Evolutionary conservation across 2,888 invertebrate species (phyloP).

Genomic region (Pristionchus japonicus): DNA sequence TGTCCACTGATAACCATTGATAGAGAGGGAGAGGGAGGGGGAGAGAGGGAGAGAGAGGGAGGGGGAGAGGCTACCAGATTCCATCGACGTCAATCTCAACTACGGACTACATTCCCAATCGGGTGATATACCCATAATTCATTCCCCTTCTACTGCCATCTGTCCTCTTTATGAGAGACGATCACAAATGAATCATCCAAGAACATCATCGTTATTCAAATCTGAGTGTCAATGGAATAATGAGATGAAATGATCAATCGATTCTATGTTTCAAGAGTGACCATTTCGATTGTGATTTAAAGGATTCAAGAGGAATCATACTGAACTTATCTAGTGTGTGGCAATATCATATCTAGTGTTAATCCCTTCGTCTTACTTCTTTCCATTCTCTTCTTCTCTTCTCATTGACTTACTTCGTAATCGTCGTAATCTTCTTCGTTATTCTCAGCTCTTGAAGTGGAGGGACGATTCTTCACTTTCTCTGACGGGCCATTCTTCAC

Average conservation of each 20-base stretch:
- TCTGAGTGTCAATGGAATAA: not conserved
- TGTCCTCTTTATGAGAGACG: not conserved
- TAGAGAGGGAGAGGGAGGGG: not conserved
- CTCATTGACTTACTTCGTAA: conserved; percentile 61
- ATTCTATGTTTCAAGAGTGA: not conserved
- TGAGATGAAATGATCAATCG: not conserved
- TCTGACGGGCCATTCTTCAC: conserved; percentile 67
- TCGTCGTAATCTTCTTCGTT: conserved; percentile 69
- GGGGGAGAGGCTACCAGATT: not conserved
- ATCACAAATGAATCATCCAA: not conserved
- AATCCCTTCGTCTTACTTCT: too few species aligned
- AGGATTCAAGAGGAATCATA: not conserved
- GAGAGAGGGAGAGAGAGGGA: not conserved
- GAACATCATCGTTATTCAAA: conserved; percentile 12
- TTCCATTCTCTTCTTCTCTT: not conserved
- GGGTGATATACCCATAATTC: not conserved
- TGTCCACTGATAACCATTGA: too few species aligned
- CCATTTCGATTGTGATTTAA: not conserved
- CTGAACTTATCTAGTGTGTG: not conserved
- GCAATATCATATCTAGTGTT: not conserved
- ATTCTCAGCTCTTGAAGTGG: conserved; percentile 51
- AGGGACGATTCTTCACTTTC: conserved; percentile 55
- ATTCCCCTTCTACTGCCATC: not conserved
- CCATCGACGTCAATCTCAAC: too few species aligned
- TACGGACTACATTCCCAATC: not conserved